Base-by-base conservation (phyloP, 2,888 invertebrate genomes). In the Thymelicus lineola region DNA sequence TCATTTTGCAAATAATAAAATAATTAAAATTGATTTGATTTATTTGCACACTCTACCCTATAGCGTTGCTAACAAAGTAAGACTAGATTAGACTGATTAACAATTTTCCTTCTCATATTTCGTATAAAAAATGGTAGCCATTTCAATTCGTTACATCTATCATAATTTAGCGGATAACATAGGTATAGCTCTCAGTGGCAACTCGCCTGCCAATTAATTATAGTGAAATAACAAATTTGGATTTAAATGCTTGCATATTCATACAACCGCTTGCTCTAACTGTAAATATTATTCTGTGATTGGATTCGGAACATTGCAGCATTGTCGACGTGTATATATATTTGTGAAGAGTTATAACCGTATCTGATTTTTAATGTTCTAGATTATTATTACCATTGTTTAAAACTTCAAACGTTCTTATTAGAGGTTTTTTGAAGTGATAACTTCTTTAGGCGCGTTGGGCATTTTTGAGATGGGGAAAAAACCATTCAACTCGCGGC, bases 171-270 rank as follows among this genome's bases (percentile, higher is more conserved):
- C n/a, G n/a, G 17, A 64, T 64, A 64, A 64, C 42, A 42, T 38
- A 9, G 3, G 0, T n/a, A 65, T 46, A 57, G 35, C 28, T 28
- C 15, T 45, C 65, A 35, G 57, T 65, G 65, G 65, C 57, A 46
- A 35, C 15, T 35, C 57, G 45, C 46, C 17, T 57, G 28, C 57
- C 46, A 65, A 65, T 58, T 65, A 65, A 58, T 58, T 65, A 65
- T 7, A 46, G 12, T 65, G 57, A 65, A 65, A 65, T 65, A 65
- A 65, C 65, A 65, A 58, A 58, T 58, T 65, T 35, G 46, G 58
- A 55, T 65, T 65, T 65, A 46, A 65, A 65, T 17, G 57, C 15
- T 58, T 65, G 65, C 57, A 65, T 65, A 65, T 65, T 65, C 57
- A 65, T 65, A 65, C 12, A 53, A 14, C 17, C 35, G 55, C 46